These are phyloP conservation scores for Suricata suricatta DNA, from an alignment of 2,113 vertebrate genomes.

Conservation along the genomic window DNA sequence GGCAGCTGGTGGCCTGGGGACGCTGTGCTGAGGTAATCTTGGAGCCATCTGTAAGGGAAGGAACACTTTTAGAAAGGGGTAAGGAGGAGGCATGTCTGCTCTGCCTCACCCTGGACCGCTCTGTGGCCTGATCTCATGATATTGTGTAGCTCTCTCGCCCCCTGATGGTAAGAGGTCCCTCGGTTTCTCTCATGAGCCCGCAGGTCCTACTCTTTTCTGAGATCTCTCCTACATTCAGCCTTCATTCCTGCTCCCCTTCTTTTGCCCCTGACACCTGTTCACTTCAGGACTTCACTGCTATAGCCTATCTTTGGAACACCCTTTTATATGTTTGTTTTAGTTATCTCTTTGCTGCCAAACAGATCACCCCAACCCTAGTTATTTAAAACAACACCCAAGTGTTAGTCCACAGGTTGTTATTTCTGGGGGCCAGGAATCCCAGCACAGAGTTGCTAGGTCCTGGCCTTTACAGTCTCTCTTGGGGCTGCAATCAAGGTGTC, in stretches of 20 bases:
- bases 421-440: not conserved
- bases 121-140: not conserved
- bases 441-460: not conserved
- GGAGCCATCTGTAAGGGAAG: not conserved
- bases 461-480: not conserved
- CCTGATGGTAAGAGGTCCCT: not conserved
- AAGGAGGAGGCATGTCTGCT: not conserved
- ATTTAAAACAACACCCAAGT: not conserved
- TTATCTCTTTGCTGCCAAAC: not conserved
- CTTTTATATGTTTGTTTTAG: not conserved
- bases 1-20: not conserved
- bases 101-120: not conserved
- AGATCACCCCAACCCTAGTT: not conserved
- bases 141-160: not conserved
- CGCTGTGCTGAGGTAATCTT: not conserved
- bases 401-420: not conserved
- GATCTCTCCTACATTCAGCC: not conserved
- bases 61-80: not conserved
- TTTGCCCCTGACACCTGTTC: not conserved
- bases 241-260: not conserved
- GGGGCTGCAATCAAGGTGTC: not conserved
- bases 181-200: not conserved
- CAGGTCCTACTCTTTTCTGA: not conserved
- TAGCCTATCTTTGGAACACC: not conserved
- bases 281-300: not conserved